These are phyloP conservation scores for Dendrolimus kikuchii DNA, from an alignment of 1,140 invertebrate genomes.

Conservation along the genomic window DNA sequence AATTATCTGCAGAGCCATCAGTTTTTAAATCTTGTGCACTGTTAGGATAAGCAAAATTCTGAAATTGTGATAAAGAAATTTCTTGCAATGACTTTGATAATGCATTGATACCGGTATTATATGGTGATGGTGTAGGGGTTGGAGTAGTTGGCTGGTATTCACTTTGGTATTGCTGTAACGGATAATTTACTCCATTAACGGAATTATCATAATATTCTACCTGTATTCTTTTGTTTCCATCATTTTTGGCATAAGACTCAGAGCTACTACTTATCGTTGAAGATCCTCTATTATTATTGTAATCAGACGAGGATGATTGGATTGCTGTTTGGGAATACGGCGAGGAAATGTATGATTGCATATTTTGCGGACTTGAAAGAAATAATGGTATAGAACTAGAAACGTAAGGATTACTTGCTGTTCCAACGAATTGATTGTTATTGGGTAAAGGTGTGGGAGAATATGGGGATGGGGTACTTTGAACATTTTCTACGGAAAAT, in stretches of 20 bases:
- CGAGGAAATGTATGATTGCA: constrained; percentile 59
- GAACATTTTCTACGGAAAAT: constrained; percentile 31
- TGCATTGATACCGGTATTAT: constrained; percentile 30
- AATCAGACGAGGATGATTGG: constrained; percentile 44
- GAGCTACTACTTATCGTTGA: constrained; percentile 33
- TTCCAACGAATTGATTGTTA: constrained; percentile 48
- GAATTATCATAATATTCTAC: constrained; percentile 67
- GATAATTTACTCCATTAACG: constrained; percentile 51
- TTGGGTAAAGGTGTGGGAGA: constrained; percentile 47
- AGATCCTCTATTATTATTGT: constrained; percentile 35
- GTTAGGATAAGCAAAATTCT: constrained; percentile 37
- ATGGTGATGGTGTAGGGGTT: constrained; percentile 36
- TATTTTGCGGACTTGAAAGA: constrained; percentile 48
- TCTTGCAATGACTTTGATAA: constrained; percentile 47
- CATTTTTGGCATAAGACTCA: constrained; percentile 34
- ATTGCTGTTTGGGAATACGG: constrained; percentile 30
- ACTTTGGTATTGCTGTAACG: constrained; percentile 48
- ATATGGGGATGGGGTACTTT: constrained; percentile 52
- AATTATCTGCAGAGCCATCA: constrained; percentile 31
- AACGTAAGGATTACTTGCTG: constrained; percentile 45
- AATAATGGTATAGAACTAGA: constrained; percentile 55
- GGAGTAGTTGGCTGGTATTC: constrained; percentile 41
- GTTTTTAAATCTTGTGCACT: constrained; percentile 34
- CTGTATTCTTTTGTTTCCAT: constrained; percentile 48
- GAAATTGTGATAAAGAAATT: constrained; percentile 28